Conservation (phyloP, 2,888 invertebrate genomes). For the Branchellion lobata region DNA sequence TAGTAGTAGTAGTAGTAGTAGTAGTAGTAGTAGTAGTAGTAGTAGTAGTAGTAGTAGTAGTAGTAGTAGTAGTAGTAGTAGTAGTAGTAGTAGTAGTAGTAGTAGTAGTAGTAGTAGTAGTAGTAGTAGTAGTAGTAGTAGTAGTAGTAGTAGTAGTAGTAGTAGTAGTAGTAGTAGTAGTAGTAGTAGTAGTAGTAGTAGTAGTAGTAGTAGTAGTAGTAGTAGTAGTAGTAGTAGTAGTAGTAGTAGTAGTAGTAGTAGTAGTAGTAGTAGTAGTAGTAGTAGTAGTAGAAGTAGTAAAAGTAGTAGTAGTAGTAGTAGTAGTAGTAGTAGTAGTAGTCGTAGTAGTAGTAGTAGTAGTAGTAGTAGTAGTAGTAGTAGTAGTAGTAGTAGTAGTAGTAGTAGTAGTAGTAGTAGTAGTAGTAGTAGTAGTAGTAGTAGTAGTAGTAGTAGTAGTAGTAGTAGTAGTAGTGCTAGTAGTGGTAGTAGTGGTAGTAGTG, state of each 20-base stretch:
- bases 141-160: slow-evolving; percentile 16
- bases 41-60: slow-evolving; percentile 3
- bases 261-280: slow-evolving; percentile 27
- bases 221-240: slow-evolving; percentile 15
- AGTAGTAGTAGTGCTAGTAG: slow-evolving; percentile 27
- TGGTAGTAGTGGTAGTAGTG: slow-evolving; percentile 13
- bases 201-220: slow-evolving; percentile 8
- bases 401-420: slow-evolving; percentile 37
- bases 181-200: slow-evolving; percentile 3
- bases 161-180: slow-evolving; percentile 1
- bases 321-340: slow-evolving; percentile 24
- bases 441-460: slow-evolving; percentile 31
- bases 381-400: slow-evolving; percentile 32
- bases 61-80: slow-evolving; percentile 21
- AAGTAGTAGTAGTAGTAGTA: slow-evolving; percentile 28
- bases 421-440: slow-evolving; percentile 26
- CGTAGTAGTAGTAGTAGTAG: slow-evolving; percentile 23
- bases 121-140: background rate
- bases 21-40: slow-evolving; percentile 23
- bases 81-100: slow-evolving; percentile 17
- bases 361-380: slow-evolving; percentile 30
- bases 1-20: slow-evolving; percentile 20
- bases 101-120: slow-evolving; percentile 18
- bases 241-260: slow-evolving; percentile 19
- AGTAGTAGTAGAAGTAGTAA: slow-evolving; percentile 11